Base-by-base conservation (phyloP, 2,888 invertebrate species). In the Selenia dentaria region DNA sequence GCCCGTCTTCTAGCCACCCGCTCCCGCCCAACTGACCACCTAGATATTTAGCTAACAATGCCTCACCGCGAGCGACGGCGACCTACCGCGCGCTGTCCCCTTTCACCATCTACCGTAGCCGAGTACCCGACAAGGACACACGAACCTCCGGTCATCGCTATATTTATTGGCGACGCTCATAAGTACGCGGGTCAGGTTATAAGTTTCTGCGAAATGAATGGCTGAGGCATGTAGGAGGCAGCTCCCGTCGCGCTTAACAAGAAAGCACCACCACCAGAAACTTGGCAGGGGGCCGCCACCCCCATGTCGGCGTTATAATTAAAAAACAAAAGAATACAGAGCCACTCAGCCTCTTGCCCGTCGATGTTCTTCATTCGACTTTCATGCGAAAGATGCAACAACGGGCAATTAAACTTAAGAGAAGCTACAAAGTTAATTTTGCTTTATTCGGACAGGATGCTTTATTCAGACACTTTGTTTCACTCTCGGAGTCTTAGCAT, bases 141-240 rank as follows among this genome's bases (percentile, higher is more conserved):
- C 67, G 67, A 68, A 77, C 79, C 84, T 83, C 80, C 85, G 87
- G 88, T 88, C 90, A 89, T 88, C 81, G 86, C 87, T 87, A 86
- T 89, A 89, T 89, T 90, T 89, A 89, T 90, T 87, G 88, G 87
- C 85, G 90, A 90, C 89, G 86, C 88, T 90, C 89, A 89, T 90
- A 88, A 89, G 89, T 88, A 89, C 89, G 88, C 87, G 81, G 81
- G 87, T 88, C 90, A 90, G 88, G 89, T 90, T 90, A 90, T 90
- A 90, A 89, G 88, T 90, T 86, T 86, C 84, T 72, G 77, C 84
- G 78, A 88, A 90, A 89, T 88, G 87, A 89, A 89, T 83, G 89
- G 84, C 81, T 83, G 83, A 81, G 79, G 84, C 85, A 85, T 85
- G 88, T 85, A 86, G 87, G 83, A 83, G 85, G 87, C 79, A 83